These are phyloP conservation scores for Portevinia maculata DNA, from an alignment of 2,888 invertebrate genomes.

Conservation along the genomic window DNA sequence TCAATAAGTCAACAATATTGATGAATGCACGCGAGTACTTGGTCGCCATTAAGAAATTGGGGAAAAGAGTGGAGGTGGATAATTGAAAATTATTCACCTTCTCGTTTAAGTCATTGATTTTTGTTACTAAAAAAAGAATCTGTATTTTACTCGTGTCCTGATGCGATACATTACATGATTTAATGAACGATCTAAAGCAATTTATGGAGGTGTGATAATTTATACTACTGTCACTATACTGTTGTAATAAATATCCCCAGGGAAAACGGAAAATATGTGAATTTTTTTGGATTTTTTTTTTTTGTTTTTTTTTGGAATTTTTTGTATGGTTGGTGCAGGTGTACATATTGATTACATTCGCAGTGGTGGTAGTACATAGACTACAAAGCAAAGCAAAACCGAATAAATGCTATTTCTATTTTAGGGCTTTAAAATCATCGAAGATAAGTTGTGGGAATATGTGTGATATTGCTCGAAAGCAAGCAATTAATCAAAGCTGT, in stretches of 20 bases:
- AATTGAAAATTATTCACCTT: conserved; percentile 49
- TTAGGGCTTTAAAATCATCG: conserved; percentile 8
- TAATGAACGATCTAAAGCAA: conserved; percentile 65
- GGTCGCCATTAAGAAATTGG: conserved; percentile 21
- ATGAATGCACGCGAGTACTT: conserved; percentile 21
- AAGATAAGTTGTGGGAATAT: conserved; percentile 32
- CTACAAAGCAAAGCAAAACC: conserved; percentile 37
- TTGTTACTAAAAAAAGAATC: conserved; percentile 14
- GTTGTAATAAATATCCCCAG: conserved; percentile 54
- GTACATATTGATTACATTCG: conserved; percentile 25
- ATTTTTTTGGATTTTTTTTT: too few relatives aligned
- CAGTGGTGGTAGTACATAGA: conserved; percentile 9
- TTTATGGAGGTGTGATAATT: conserved; percentile 59
- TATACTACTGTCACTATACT: conserved; percentile 50
- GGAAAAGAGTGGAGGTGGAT: not conserved
- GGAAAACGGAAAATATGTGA: not conserved
- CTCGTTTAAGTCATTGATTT: conserved; percentile 14
- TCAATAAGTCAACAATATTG: conserved; percentile 63
- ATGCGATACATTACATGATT: conserved; percentile 48
- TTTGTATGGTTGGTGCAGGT: conserved; percentile 23
- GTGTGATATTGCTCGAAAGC: conserved; percentile 45
- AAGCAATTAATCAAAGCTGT: conserved; percentile 53
- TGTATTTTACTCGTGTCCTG: not conserved
- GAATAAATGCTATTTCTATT: conserved; percentile 30
- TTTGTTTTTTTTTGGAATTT: conserved; percentile 8